phyloP scores from a whole-genome alignment of 2,888 invertebrate genomes.

The Lycocerus yunnanus region DNA sequence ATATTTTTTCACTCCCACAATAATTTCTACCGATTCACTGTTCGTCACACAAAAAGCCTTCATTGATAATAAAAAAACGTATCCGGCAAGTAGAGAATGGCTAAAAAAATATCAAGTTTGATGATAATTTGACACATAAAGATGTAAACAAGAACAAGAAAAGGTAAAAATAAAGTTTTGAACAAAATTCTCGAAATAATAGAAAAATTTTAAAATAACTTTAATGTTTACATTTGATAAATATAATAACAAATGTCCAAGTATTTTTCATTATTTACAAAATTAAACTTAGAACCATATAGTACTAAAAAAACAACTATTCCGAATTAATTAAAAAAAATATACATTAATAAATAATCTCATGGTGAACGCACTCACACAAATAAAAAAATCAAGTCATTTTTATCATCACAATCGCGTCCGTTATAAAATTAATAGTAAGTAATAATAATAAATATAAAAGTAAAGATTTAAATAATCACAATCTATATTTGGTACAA shows the following conservation, averaged over 20 bases:
- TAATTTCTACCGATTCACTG: not conserved
- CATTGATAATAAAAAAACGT: not conserved
- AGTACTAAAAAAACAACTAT: not conserved
- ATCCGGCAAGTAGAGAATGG: not conserved
- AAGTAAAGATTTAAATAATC: conserved; percentile 28
- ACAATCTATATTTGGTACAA: conserved; percentile 32
- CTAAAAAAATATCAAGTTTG: not conserved
- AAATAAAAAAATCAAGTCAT: not conserved
- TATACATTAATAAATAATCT: not conserved
- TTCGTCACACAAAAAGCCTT: not conserved
- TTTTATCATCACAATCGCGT: not conserved
- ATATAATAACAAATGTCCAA: not conserved
- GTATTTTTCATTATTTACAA: not conserved
- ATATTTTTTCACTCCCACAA: not conserved
- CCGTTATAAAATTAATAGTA: not conserved
- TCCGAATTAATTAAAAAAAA: not conserved
- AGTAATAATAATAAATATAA: conserved; percentile 5
- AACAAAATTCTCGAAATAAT: not conserved
- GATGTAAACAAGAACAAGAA: not conserved
- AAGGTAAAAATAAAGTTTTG: not conserved
- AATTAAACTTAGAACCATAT: not conserved
- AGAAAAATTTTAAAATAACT: conserved; percentile 2
- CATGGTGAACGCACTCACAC: not conserved
- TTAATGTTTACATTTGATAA: conserved; percentile 2
- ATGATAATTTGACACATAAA: not conserved